Conservation (phyloP, 2,888 invertebrate genomes). For the Eugnorisma glareosa region DNA sequence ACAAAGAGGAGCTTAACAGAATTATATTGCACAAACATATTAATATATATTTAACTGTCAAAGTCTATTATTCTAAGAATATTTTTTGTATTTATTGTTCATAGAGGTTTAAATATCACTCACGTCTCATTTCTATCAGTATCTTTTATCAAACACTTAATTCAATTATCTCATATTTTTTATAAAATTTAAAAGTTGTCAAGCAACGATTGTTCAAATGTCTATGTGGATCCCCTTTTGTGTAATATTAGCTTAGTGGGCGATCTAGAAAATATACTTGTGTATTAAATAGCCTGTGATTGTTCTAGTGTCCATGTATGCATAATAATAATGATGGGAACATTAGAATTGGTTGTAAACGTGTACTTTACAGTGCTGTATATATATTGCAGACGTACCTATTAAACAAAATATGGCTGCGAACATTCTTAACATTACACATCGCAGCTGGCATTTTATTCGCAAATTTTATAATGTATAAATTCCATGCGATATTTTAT, state of each 20-base stretch:
- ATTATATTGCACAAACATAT: slow-evolving; percentile 49
- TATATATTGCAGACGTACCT: slow-evolving; percentile 24
- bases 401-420: not conserved
- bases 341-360: slow-evolving; percentile 42
- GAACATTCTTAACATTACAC: not conserved
- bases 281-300: slow-evolving; percentile 58
- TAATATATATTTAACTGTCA: not conserved
- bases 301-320: slow-evolving; percentile 40
- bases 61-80: slow-evolving; percentile 14
- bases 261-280: slow-evolving; percentile 37
- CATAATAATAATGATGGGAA: slow-evolving; percentile 42
- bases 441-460: not conserved
- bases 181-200: not conserved
- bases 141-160: not conserved
- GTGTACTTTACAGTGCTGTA: slow-evolving; percentile 15
- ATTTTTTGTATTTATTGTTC: not conserved
- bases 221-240: slow-evolving; percentile 20
- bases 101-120: not conserved
- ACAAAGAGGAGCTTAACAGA: slow-evolving; percentile 28
- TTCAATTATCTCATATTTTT: not conserved
- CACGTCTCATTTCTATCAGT: not conserved
- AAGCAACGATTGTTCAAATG: slow-evolving; percentile 34
- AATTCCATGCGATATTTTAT: not conserved
- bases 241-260: slow-evolving; percentile 46
- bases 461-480: not conserved